Percentiles rank a stretch among this genome's conserved stretches.
phyloP scores from a whole-genome alignment of 2,113 vertebrate species.

The Hyaena hyaena region DNA sequence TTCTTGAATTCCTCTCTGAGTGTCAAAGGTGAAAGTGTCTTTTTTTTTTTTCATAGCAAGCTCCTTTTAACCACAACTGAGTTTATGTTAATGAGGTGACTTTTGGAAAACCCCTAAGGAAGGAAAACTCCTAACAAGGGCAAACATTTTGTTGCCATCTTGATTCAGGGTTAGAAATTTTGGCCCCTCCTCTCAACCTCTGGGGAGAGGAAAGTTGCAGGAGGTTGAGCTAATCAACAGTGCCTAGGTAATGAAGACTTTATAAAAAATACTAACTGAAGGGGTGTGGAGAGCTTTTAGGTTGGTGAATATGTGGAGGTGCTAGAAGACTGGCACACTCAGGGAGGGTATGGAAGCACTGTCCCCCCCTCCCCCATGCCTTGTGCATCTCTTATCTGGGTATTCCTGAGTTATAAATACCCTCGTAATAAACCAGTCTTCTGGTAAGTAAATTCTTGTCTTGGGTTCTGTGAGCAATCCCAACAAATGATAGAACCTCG shows the following conservation, averaged over 20 bases:
- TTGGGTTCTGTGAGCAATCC: background rate
- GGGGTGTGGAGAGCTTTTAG: background rate
- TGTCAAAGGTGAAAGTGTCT: background rate
- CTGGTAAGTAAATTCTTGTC: background rate
- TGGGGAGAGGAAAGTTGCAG: background rate
- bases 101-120: background rate
- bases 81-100: background rate
- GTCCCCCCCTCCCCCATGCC: background rate
- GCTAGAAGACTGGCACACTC: fast-evolving
- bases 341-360: background rate
- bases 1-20: background rate
- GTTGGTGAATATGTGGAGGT: background rate
- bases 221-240: background rate
- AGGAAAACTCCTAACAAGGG: too few species aligned
- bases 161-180: background rate
- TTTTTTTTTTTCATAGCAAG: background rate
- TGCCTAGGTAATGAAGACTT: background rate
- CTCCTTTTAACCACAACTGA: background rate
- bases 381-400: background rate
- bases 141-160: too few species aligned
- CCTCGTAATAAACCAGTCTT: background rate
- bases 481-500: background rate
- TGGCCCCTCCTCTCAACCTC: background rate
- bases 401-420: background rate
- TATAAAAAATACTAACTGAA: background rate